A percentile compares a stretch with the other conserved stretches of the same genome.
Evolutionary conservation across 2,888 invertebrate genomes (phyloP).

Genomic region (Arctia plantaginis): DNA sequence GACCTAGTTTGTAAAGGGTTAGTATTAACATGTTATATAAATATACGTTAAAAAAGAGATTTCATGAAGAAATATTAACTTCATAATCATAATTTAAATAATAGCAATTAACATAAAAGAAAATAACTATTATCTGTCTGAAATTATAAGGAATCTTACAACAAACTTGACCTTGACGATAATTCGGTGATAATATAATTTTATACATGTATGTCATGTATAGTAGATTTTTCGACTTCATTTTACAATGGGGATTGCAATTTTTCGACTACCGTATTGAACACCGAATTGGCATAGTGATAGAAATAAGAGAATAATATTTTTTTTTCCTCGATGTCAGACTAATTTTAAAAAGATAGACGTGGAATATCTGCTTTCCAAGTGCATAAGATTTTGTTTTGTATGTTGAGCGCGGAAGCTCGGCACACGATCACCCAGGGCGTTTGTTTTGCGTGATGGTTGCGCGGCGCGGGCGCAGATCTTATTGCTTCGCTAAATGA

Average conservation of each 20-base stretch:
- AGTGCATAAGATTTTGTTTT: not conserved
- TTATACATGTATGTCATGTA: not conserved
- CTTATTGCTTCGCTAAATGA: slow-evolving; percentile 47
- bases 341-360: too few species aligned
- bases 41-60: not conserved
- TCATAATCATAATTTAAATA: not conserved
- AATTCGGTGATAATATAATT: slow-evolving; percentile 15
- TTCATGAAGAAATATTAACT: not conserved
- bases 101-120: slow-evolving; percentile 10
- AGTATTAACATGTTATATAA: not conserved
- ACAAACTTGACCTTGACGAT: slow-evolving; percentile 30
- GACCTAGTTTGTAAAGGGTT: not conserved
- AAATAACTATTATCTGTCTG: slow-evolving; percentile 30
- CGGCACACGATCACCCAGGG: slow-evolving; percentile 58
- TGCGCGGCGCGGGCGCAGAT: slow-evolving; percentile 47
- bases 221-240: not conserved
- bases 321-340: too few species aligned
- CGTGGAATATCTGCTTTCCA: slow-evolving; percentile 12
- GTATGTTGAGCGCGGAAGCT: slow-evolving; percentile 41
- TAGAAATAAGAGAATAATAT: too few species aligned
- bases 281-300: not conserved
- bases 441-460: slow-evolving; percentile 65
- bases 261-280: not conserved
- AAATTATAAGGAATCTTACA: slow-evolving; percentile 27
- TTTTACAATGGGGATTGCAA: not conserved